These are phyloP conservation scores for Drosophila suboccidentalis DNA, from an alignment of 2,888 invertebrate species.

Conservation along the genomic window DNA sequence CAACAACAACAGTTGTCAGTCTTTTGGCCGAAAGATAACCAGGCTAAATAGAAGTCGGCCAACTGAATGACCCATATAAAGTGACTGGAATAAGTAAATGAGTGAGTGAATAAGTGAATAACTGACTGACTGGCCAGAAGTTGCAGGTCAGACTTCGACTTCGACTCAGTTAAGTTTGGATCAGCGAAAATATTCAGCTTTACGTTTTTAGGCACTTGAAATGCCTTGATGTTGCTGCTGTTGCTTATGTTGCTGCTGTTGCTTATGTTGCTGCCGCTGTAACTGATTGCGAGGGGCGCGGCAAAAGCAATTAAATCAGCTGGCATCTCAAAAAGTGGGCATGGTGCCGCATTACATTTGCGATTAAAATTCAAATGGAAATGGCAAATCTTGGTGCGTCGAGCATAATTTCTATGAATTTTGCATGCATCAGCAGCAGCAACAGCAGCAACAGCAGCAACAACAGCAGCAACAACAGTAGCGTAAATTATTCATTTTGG, in stretches of 20 bases:
- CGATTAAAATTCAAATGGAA: conserved; percentile 75
- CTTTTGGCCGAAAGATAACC: conserved; percentile 1
- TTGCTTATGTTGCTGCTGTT: conserved; percentile 7
- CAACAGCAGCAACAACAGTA: conserved; percentile 22
- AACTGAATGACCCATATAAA: conserved; percentile 22
- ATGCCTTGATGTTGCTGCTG: conserved; percentile 34
- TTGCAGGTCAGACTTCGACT: conserved; percentile 33
- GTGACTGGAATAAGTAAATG: conserved; percentile 4
- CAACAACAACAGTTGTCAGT: conserved; percentile 32
- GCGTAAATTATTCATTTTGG: conserved; percentile 77
- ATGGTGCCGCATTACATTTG: conserved; percentile 56
- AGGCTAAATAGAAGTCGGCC: conserved; percentile 20
- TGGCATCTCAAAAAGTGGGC: conserved; percentile 34
- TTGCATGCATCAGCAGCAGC: conserved; percentile 72
- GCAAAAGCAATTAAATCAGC: conserved; percentile 71
- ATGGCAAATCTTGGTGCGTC: conserved; percentile 52
- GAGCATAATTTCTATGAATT: conserved; percentile 73
- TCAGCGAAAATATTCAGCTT: conserved; percentile 28
- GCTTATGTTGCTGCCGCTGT: conserved; percentile 4
- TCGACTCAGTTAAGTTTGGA: conserved; percentile 18
- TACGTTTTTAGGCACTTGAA: conserved; percentile 20
- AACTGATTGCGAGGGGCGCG: conserved; percentile 34
- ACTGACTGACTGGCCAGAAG: conserved; percentile 13
- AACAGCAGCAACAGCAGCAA: conserved; percentile 23
- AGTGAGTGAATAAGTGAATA: conserved; percentile 11